Base-by-base conservation (phyloP, 1,140 invertebrate genomes). In the Archivesica marissinica region DNA sequence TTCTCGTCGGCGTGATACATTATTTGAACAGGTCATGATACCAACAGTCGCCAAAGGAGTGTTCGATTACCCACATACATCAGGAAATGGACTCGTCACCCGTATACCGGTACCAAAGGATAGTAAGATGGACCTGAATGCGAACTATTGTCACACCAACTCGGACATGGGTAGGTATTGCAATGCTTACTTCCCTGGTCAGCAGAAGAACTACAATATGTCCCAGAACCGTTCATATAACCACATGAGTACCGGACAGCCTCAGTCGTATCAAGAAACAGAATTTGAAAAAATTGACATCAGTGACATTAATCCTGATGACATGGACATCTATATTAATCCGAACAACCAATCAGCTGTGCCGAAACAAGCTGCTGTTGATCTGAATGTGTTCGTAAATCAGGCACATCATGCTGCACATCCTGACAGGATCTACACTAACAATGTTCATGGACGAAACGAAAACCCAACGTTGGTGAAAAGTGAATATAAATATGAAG, bases 261-360 rank as follows among this genome's bases (percentile, higher is more conserved):
- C 23, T 35, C 7, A 20, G 4, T n/a, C n/a, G n/a, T 35, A 3
- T 64, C 38, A 64, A 11, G 59, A 64, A 52, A 0, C 59, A 33
- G 59, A 64, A 33, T 1, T 35, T 1, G 13, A 33, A 9, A 11
- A 35, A 35, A 30, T 11, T 59, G 68, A 72, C 28, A 28, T 72
- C 9, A 70, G 38, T 23, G 38, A 44, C 25, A 47, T 47, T 1
- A 52, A 28, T 7, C 68, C 68, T 3, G 68, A 33, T 2, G 68
- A 72, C 7, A 72, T 72, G 68, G 44, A 72, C 13, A 72, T 72
- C 28, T 72, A 72, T 17, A 72, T 72, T 13, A 23, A 72, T 17
- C 68, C 68, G 20, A 72, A 72, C 41, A 72, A 23, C 23, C 59
- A 20, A 15, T 23, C 54, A 35, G 7, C 9, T 20, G 23, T 6